Evolutionary conservation across 2,797 vertebrate genomes (phyloP).

Genomic region (Onychomys arenicola): DNA sequence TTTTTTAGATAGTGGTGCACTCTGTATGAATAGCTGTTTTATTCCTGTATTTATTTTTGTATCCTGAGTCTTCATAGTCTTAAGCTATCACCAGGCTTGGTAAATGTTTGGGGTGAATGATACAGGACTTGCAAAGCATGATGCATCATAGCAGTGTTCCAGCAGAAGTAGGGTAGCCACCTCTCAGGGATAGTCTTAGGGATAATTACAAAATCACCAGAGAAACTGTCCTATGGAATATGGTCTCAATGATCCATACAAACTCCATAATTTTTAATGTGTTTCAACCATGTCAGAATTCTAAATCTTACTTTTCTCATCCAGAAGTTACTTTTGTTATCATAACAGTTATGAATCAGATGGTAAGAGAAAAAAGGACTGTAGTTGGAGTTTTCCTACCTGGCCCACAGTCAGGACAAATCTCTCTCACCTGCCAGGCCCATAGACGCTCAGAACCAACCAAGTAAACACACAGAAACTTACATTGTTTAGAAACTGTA

Average conservation of each 20-base stretch:
- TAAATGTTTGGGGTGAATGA: neutral
- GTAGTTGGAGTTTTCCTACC: too few species aligned
- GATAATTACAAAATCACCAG: neutral
- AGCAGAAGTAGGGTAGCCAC: neutral
- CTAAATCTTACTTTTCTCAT: neutral
- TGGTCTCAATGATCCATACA: neutral
- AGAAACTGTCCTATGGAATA: neutral
- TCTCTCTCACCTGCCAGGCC: too few species aligned
- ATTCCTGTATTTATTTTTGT: neutral
- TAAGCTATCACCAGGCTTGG: neutral
- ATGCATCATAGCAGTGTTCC: neutral
- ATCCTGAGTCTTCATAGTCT: neutral
- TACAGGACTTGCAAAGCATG: neutral
- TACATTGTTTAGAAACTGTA: too few species aligned
- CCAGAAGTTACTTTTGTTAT: neutral
- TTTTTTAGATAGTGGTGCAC: neutral
- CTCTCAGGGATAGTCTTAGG: neutral
- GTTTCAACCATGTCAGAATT: neutral
- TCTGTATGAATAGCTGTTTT: neutral
- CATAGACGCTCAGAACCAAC: too few species aligned
- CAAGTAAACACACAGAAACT: too few species aligned
- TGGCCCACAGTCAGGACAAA: too few species aligned
- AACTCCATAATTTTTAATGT: neutral
- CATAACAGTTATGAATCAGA: neutral
- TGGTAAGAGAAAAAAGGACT: neutral